These are phyloP conservation scores for Pardalotus punctatus DNA, from an alignment of 2,113 vertebrate genomes.

Conservation along the genomic window DNA sequence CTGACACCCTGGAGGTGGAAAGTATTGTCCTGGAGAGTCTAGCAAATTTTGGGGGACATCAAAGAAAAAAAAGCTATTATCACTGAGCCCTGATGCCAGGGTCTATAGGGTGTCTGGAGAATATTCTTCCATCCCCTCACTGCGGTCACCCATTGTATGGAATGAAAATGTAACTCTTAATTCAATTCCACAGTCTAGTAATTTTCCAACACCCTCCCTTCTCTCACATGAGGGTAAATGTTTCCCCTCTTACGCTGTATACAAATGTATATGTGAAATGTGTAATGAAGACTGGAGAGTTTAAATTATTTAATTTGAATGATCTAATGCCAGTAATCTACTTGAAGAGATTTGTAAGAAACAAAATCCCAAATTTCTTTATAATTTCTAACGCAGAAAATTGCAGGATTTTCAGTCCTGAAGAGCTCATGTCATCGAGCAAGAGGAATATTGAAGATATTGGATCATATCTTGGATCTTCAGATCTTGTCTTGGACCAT, in stretches of 20 bases:
- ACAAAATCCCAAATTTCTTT: not conserved
- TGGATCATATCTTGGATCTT: not conserved
- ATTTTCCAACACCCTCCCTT: not conserved
- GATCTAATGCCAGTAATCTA: not conserved
- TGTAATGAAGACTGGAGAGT: not conserved
- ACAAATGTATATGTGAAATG: not conserved
- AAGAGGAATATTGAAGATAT: not conserved
- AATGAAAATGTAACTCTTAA: not conserved
- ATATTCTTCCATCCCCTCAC: not conserved
- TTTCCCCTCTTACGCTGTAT: not conserved
- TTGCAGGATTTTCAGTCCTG: not conserved
- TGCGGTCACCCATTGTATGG: not conserved
- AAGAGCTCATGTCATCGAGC: not conserved
- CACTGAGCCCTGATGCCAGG: not conserved
- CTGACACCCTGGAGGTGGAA: not conserved
- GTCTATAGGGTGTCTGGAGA: not conserved
- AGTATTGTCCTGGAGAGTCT: not conserved
- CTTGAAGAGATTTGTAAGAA: not conserved
- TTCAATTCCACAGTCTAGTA: not conserved
- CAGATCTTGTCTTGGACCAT: not conserved
- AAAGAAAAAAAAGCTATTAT: not conserved
- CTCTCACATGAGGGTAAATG: not conserved
- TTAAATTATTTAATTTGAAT: not conserved
- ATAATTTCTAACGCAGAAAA: not conserved
- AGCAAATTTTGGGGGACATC: not conserved